Conservation (phyloP, 1,140 invertebrate species). For the Drosophila chauvacae region DNA sequence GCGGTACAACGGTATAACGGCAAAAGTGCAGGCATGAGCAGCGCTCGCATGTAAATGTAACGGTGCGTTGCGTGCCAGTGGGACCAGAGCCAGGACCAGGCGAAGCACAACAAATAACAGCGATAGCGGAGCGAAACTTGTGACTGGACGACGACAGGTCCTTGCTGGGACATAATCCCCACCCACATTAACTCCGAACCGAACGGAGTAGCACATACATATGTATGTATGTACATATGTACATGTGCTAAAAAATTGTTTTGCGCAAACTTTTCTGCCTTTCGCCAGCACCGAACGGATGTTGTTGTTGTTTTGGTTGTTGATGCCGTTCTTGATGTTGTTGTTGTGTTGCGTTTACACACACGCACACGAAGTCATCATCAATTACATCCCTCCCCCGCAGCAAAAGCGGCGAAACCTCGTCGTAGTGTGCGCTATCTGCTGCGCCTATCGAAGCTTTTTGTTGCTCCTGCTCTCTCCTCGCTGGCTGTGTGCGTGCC, state of each 20-base stretch:
- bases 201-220: constrained; percentile 4
- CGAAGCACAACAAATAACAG: constrained; percentile 9
- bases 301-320: constrained; percentile 32
- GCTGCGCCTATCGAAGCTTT: constrained; percentile 57
- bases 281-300: not conserved
- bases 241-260: constrained; percentile 37
- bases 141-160: constrained; percentile 12
- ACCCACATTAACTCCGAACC: constrained; percentile 7
- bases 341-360: constrained; percentile 20
- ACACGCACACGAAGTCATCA: constrained; percentile 38
- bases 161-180: constrained; percentile 16
- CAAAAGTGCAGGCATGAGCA: constrained; percentile 6
- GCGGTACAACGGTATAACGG: constrained; percentile 1
- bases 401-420: constrained; percentile 27
- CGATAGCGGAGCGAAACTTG: constrained; percentile 4
- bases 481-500: constrained; percentile 26
- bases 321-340: constrained; percentile 13
- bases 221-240: not conserved
- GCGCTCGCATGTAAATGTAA: constrained; percentile 7
- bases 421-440: constrained; percentile 46
- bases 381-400: constrained; percentile 42
- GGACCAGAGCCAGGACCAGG: not conserved
- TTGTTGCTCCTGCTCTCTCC: constrained; percentile 36
- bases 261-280: constrained; percentile 33
- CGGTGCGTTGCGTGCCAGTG: constrained; percentile 6